These are phyloP conservation scores for Melopsittacus undulatus DNA, from an alignment of 2,797 vertebrate genomes.

Conservation along the genomic window DNA sequence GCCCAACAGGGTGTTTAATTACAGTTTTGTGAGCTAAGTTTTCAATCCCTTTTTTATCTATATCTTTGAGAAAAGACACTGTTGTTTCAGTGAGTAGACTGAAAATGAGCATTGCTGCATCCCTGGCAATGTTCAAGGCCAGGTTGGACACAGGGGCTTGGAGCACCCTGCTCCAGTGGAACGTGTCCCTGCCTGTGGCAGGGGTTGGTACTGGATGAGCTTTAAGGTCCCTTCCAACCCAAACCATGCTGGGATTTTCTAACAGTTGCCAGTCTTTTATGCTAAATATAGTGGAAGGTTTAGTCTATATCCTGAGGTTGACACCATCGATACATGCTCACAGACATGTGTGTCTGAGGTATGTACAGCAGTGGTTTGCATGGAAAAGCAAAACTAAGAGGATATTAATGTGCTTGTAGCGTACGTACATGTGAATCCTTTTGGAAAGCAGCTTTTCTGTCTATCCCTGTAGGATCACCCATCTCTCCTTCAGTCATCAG, in stretches of 20 bases:
- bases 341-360: rapidly evolving
- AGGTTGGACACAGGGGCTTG: neutral
- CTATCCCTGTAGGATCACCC: neutral
- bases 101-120: neutral
- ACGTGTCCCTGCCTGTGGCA: too few species aligned
- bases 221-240: too few species aligned
- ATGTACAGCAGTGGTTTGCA: neutral
- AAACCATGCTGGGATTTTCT: too few species aligned
- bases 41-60: neutral
- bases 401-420: neutral
- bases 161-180: too few species aligned
- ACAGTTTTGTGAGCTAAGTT: neutral
- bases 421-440: rapidly evolving
- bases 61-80: neutral
- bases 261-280: neutral
- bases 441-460: neutral
- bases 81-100: neutral
- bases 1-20: neutral
- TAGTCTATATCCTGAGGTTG: neutral
- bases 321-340: neutral
- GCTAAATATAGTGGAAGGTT: neutral
- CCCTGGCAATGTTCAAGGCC: too few species aligned
- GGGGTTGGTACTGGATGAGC: too few species aligned
- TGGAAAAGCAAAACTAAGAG: neutral
- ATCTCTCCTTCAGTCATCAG: neutral